These are phyloP conservation scores for Podilymbus podiceps DNA, from an alignment of 2,113 vertebrate genomes.

Conservation along the genomic window DNA sequence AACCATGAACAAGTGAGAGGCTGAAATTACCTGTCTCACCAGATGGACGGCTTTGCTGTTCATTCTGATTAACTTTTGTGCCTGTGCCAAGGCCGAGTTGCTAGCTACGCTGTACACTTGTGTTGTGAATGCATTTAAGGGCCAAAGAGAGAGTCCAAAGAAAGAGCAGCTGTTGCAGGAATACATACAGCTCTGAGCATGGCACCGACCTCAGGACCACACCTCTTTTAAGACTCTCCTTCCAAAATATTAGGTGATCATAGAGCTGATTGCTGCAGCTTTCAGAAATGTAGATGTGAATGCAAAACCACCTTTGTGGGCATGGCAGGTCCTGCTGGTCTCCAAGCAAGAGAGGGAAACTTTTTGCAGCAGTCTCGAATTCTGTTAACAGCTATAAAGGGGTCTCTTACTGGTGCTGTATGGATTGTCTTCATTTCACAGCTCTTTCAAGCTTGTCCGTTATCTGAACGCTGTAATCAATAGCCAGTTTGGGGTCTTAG, in stretches of 20 bases:
- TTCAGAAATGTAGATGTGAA: neutral
- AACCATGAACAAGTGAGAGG: neutral
- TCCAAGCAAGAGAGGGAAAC: neutral
- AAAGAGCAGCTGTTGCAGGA: neutral
- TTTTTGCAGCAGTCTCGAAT: neutral
- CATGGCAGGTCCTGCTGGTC: neutral
- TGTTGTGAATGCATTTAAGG: neutral
- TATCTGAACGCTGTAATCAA: neutral
- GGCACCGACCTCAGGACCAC: neutral
- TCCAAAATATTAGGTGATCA: neutral
- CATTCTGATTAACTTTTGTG: neutral
- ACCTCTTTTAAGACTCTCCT: neutral
- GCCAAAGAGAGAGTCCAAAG: neutral
- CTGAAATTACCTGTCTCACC: neutral
- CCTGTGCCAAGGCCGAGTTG: neutral
- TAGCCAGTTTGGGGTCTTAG: neutral
- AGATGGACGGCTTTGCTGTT: neutral
- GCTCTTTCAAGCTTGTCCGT: neutral
- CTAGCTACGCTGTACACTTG: neutral
- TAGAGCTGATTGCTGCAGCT: neutral
- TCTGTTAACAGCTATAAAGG: neutral
- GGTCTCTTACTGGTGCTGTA: neutral
- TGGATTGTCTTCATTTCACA: neutral
- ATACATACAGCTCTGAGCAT: neutral
- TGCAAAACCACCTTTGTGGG: neutral